Evolutionary conservation across 2,888 invertebrate species (phyloP), one percentile per base, ranked within the genome.

Genomic region (Schrankia costaestrigalis): DNA sequence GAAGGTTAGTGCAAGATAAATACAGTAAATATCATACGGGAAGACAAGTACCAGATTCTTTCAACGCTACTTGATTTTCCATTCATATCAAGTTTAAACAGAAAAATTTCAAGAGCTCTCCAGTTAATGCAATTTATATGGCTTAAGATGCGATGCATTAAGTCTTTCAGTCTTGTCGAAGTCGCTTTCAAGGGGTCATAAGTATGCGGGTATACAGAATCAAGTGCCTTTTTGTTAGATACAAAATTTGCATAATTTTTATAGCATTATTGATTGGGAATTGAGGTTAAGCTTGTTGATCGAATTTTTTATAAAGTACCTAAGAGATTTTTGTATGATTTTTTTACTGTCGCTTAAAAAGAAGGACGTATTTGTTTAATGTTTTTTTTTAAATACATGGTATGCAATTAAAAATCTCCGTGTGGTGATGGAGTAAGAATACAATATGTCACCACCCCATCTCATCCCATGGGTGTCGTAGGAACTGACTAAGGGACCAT

Each of bases 161-260:
- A 48, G 43, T 49, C 41, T 53, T 45, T 41, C 39, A 54, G 38
- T 37, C 38, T 56, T 47, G 39, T 12, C 23, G 9, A 31, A 40
- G n/a, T 44, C 43, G 37, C 41, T 11, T 13, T 46, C 28, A 24
- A 60, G 58, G 46, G 51, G 41, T 17, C 31, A 17, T 19, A 35
- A 80, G 76, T 63, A 81, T 82, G 72, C 82, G 82, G 82, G 82
- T 24, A 26, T 8, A 34, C 23, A 30, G 38, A 31, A 28, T 41
- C 49, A 53, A 62, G 50, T 39, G 41, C 44, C 45, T 53, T 56
- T 63, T 67, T 47, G 56, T 60, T 59, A 46, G 53, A 59, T 55
- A 55, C 24, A 40, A 35, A 46, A 61, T 76, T 75, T 71, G 71
- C 76, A 71, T 72, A 51, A 38, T 54, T 51, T 56, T 44, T 48